phyloP scores from a whole-genome alignment of 2,113 vertebrate genomes.

The Phalacrocorax carbo region DNA sequence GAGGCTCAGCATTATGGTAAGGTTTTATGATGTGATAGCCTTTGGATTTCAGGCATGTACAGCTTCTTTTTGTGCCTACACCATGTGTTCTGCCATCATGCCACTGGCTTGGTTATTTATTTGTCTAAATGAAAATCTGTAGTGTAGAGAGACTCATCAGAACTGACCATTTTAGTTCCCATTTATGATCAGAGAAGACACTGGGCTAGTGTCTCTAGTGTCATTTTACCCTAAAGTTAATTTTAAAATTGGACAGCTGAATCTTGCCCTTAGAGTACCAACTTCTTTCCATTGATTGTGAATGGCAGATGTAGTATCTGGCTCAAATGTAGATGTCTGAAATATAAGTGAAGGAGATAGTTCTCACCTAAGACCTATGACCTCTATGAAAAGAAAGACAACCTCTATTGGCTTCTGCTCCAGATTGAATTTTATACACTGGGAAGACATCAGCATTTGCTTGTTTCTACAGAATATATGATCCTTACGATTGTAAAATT shows the following conservation, averaged over 20 bases:
- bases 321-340: neutral
- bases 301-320: neutral
- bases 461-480: neutral
- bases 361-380: neutral
- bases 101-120: neutral
- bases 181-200: neutral
- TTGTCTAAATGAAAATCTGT: neutral
- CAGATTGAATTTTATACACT: neutral
- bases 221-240: neutral
- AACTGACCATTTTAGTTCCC: fast-evolving
- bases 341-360: neutral
- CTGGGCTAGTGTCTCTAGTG: neutral
- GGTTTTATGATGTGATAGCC: neutral
- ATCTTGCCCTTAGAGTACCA: neutral
- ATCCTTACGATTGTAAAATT: neutral
- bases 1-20: neutral
- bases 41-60: neutral
- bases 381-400: neutral
- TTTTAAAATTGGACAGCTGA: neutral
- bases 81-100: neutral
- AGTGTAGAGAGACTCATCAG: neutral
- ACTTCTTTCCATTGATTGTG: neutral
- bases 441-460: neutral
- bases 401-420: neutral
- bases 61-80: neutral